A percentile compares a stretch with the other conserved stretches of the same genome.
These are phyloP conservation scores for Corythornis madagascariensis DNA, from an alignment of 2,113 vertebrate genomes.

Conservation along the genomic window DNA sequence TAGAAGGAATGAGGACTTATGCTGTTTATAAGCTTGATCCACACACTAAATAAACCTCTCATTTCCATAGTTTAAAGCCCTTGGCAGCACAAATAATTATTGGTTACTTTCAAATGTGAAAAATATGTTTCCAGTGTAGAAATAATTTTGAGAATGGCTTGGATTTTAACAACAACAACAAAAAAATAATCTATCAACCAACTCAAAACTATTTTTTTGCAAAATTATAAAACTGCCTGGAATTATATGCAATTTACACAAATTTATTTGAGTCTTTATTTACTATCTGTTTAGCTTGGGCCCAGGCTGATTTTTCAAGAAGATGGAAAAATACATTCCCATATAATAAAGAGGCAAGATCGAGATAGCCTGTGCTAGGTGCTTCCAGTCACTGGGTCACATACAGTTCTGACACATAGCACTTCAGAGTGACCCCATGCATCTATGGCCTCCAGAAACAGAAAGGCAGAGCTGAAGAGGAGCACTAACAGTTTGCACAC, in stretches of 20 bases:
- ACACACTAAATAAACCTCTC: constrained; percentile 88
- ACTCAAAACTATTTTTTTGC: constrained; percentile 41
- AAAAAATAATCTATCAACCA: constrained; percentile 59
- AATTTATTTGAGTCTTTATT: constrained; percentile 1
- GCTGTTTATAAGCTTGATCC: constrained; percentile 80
- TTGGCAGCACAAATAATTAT: constrained; percentile 37
- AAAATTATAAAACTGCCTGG: constrained; percentile 45
- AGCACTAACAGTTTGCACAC: background rate
- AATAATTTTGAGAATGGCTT: constrained; percentile 32
- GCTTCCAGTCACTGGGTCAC: background rate
- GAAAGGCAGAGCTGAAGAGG: background rate
- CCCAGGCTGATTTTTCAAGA: background rate
- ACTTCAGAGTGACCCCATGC: background rate
- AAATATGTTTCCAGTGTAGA: constrained; percentile 15
- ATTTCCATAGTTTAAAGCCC: constrained; percentile 66
- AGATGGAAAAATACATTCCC: constrained; percentile 1
- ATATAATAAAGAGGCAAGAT: background rate
- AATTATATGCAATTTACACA: background rate
- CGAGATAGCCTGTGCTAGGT: background rate
- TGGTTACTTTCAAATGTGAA: constrained; percentile 43
- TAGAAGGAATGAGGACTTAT: constrained; percentile 85
- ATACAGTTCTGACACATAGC: background rate
- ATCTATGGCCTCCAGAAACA: background rate
- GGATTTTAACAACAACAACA: constrained; percentile 33
- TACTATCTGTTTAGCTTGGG: background rate